A percentile compares a stretch with the other conserved stretches of the same genome.
phyloP scores from a whole-genome alignment of 35 echinoderm and acorn worm genomes.

The Nesometra sesokonis region DNA sequence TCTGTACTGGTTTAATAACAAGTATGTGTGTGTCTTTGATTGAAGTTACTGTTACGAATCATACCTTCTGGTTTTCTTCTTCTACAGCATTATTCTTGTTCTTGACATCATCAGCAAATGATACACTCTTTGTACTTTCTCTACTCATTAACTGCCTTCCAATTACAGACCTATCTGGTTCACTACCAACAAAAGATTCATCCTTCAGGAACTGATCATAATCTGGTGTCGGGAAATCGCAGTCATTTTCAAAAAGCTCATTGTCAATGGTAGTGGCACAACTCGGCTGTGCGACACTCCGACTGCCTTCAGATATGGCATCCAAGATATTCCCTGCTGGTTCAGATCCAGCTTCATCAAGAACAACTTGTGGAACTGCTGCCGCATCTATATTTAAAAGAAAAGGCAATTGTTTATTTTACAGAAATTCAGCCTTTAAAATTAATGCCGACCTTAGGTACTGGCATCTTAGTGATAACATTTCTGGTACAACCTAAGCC shows the following conservation, averaged over 20 bases:
- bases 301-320: slow-evolving; percentile 5
- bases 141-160: slow-evolving; percentile 18
- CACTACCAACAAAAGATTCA: slow-evolving; percentile 26
- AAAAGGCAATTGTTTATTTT: too few species aligned
- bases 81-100: slow-evolving; percentile 10
- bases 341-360: slow-evolving; percentile 1
- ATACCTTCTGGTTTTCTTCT: not conserved
- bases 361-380: not conserved
- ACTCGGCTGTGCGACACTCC: slow-evolving; percentile 1
- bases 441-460: too few species aligned
- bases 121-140: slow-evolving; percentile 75
- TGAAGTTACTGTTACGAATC: not conserved
- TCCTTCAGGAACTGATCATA: slow-evolving; percentile 43
- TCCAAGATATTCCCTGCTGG: not conserved
- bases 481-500: too few species aligned
- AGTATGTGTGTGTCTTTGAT: not conserved
- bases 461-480: too few species aligned
- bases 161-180: not conserved
- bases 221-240: slow-evolving; percentile 76
- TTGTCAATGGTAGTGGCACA: slow-evolving; percentile 19
- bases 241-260: slow-evolving; percentile 50
- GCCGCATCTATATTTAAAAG: not conserved
- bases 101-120: slow-evolving; percentile 65
- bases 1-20: not conserved
- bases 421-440: too few species aligned